These are phyloP conservation scores for Coilia nasus DNA, from an alignment of 2,797 vertebrate genomes.

Conservation along the genomic window DNA sequence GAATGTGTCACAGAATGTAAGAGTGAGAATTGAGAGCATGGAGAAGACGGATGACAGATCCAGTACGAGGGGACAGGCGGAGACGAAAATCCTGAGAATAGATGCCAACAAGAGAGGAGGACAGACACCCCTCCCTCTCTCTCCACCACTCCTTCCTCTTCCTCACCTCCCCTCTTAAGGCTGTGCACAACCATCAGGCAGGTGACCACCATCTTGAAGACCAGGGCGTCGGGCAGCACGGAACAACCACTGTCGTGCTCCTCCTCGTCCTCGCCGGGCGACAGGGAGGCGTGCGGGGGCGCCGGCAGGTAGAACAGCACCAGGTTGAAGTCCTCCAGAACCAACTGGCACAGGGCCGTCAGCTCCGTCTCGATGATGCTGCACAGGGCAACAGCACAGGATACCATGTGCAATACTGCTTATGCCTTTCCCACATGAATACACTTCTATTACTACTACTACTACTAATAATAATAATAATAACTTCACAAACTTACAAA, in stretches of 20 bases:
- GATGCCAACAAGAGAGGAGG: background rate
- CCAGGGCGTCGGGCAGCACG: slow-evolving; percentile 87
- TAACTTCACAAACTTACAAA: no score
- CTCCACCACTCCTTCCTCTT: no score
- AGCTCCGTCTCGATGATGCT: slow-evolving; percentile 91
- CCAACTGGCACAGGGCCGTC: slow-evolving; percentile 93
- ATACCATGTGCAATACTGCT: background rate
- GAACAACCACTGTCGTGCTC: slow-evolving; percentile 83
- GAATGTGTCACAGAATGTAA: slow-evolving; percentile 2
- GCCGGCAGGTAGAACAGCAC: slow-evolving; percentile 94
- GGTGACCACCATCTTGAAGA: slow-evolving; percentile 94
- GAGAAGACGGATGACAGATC: background rate
- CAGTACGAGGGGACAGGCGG: background rate
- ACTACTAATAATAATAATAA: no score
- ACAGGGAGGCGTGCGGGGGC: slow-evolving; percentile 70
- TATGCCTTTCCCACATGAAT: no score
- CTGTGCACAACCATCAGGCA: slow-evolving; percentile 98
- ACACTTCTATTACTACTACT: no score
- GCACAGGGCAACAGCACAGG: background rate
- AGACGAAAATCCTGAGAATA: slow-evolving; percentile 17
- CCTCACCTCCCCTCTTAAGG: slow-evolving; percentile 91
- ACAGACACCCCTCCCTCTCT: background rate
- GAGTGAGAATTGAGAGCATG: background rate
- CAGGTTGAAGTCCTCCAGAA: slow-evolving; percentile 97
- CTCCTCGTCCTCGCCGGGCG: slow-evolving; percentile 87